Evolutionary conservation across 1,140 invertebrate species (phyloP), one percentile per base, ranked within the genome.

Genomic region (Thaumatotibia leucotreta): DNA sequence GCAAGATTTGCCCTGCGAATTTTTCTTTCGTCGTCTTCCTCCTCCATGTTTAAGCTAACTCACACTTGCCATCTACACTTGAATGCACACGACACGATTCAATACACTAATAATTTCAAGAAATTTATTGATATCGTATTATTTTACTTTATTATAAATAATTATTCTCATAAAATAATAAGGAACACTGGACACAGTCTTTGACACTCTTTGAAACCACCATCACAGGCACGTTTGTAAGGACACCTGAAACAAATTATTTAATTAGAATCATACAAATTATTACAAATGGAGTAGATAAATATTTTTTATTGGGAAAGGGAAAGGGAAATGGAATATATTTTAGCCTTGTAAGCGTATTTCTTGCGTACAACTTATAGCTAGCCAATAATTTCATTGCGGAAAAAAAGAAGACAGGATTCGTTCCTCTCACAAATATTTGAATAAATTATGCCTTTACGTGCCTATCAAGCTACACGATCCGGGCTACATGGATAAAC

Each of bases 21-120:
- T 65, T 89, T 86, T 72, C 84, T 76, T 71, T 91, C 91, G 67
- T 93, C 92, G 35, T 93, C 92, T 70, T 93, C 93, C 65, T 93
- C 92, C 76, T 93, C 93, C 92, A 93, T 93, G 76, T 85, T 91
- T 65, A 68, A 68, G 64, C 45, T 24, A 62, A 33, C 67, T 67
- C 65, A 69, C 65, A 66, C 63, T 62, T 70, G 74, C 31, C 50
- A 64, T 67, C 52, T 74, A 70, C 75, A 77, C 64, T 71, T 75
- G 61, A 70, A 81, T 73, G 62, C 61, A 64, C 80, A 86, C 75
- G 50, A 72, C 76, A 86, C 82, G 80, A 77, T 77, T 79, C 61
- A 84, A 84, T 77, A 81, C 79, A 84, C 74, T 70, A 80, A 81
- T 82, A 73, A 81, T 52, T 79, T 80, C 39, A 80, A 82, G 78